These are phyloP conservation scores for Corythornis madagascariensis DNA, from an alignment of 2,113 vertebrate genomes.

Conservation along the genomic window DNA sequence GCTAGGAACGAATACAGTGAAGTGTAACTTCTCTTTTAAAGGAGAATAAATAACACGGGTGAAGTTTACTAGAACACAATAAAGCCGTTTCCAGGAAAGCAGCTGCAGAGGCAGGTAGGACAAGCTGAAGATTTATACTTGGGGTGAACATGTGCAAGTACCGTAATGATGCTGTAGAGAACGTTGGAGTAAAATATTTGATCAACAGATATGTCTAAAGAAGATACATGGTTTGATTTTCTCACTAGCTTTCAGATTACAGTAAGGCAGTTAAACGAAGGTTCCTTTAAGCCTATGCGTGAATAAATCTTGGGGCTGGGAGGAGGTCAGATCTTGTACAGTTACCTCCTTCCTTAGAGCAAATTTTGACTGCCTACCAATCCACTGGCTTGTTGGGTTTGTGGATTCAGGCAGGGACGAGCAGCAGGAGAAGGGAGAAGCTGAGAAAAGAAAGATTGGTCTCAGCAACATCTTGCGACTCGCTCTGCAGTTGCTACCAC, in stretches of 20 bases:
- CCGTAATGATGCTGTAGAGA: slow-evolving; percentile 13
- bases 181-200: slow-evolving; percentile 18
- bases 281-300: background rate
- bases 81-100: slow-evolving; percentile 58
- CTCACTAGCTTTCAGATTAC: background rate
- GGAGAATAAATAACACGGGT: slow-evolving; percentile 54
- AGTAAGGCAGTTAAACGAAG: background rate
- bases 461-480: background rate
- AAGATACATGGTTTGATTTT: background rate
- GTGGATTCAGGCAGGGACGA: background rate
- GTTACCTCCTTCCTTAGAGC: background rate
- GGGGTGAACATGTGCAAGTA: slow-evolving; percentile 18
- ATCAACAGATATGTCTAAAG: background rate
- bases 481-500: background rate
- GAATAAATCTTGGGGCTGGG: background rate
- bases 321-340: background rate
- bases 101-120: slow-evolving; percentile 47
- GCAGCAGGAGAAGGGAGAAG: background rate
- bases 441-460: background rate
- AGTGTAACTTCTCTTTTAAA: slow-evolving; percentile 55
- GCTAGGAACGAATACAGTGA: slow-evolving; percentile 16
- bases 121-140: slow-evolving; percentile 50
- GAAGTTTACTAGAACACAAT: slow-evolving; percentile 67
- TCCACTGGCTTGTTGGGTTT: background rate
- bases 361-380: background rate